Evolutionary conservation across 2,113 vertebrate genomes (phyloP), one percentile per base, ranked within the genome.

Genomic region (Bubo scandiacus): DNA sequence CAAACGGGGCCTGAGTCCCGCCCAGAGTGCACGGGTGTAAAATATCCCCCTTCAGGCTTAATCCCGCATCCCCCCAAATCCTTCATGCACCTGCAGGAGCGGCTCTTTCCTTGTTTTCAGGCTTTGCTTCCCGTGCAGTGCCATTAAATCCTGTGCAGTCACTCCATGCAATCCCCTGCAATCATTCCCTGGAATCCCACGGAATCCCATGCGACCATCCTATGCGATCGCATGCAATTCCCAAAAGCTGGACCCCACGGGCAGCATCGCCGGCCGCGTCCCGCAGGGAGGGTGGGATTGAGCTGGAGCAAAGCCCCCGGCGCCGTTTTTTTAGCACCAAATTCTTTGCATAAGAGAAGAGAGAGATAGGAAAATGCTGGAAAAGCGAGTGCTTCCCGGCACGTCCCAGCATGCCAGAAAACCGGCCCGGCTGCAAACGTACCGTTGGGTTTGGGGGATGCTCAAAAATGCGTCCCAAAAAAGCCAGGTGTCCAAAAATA

Each of bases 31-130:
- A 2, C 4, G 5, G 36, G 16, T 11, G 52, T 18, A 10, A 54
- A 11, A n/a, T 2, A 26, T 29, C 19, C 54, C 58, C 11, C 59
- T 18, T 19, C 0, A 10, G 1, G 22, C 21, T 3, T 1, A 2
- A 38, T 2, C 38, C 73, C 2, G 0, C 5, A 0, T 3, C 3
- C 6, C 40, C 47, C 20, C 0, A 14, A 9, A 16, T 1, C 40
- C 85, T 12, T 6, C n/a, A 0, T 0, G 2, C 21, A 3, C 47
- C n/a, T 12, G 18, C 8, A 26, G 3, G 4, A 49, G 40, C 0
- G 0, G 7, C 47, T 42, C 42, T 15, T 10, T 12, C 51, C 9
- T 0, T 0, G 3, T 2, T 36, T 61, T 14, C 67, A 12, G 34
- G 13, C 25, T 38, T 51, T 22, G 13, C 43, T 45, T 75, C 74